Percentiles rank a stretch among this genome's conserved stretches.
Conservation (phyloP, 2,113 vertebrate genomes). For the Scalopus aquaticus region DNA sequence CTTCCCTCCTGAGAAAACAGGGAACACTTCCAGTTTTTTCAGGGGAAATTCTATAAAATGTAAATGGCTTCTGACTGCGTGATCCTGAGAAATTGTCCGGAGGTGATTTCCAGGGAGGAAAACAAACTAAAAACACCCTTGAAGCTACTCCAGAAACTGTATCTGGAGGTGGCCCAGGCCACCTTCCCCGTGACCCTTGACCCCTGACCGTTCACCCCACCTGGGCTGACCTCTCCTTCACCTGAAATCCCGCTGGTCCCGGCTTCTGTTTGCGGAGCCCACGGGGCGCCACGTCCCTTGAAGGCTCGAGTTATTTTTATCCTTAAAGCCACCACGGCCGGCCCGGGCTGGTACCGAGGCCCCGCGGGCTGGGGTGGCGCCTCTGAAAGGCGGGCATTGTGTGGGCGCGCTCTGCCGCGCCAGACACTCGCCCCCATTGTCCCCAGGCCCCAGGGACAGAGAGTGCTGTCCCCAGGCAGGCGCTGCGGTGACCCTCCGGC, state of each 20-base stretch:
- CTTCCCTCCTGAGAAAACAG: not conserved
- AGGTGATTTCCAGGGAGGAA: too few species aligned
- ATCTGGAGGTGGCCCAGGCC: too few species aligned
- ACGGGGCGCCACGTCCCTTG: not conserved
- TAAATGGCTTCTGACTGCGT: too few species aligned
- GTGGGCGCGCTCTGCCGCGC: constrained; percentile 86
- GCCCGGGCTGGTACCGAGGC: constrained; percentile 89
- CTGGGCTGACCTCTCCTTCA: not conserved
- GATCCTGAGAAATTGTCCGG: too few species aligned
- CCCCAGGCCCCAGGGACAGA: constrained; percentile 83
- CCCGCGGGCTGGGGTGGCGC: constrained; percentile 64
- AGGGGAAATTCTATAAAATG: too few species aligned
- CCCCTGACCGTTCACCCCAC: too few species aligned
- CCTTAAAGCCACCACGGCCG: constrained; percentile 83
- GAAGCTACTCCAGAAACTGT: too few species aligned
- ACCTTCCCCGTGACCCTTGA: too few species aligned
- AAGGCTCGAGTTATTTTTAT: constrained; percentile 43
- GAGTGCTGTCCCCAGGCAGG: constrained; percentile 61
- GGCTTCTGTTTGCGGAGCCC: too few species aligned
- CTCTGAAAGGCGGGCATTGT: constrained; percentile 94
- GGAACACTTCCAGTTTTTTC: too few species aligned
- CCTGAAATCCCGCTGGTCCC: not conserved
- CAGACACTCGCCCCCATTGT: constrained; percentile 94
- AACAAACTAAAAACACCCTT: too few species aligned
- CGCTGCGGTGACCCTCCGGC: not conserved